Conservation (phyloP, 2,888 invertebrate species). For the Standfussiana lucernea region DNA sequence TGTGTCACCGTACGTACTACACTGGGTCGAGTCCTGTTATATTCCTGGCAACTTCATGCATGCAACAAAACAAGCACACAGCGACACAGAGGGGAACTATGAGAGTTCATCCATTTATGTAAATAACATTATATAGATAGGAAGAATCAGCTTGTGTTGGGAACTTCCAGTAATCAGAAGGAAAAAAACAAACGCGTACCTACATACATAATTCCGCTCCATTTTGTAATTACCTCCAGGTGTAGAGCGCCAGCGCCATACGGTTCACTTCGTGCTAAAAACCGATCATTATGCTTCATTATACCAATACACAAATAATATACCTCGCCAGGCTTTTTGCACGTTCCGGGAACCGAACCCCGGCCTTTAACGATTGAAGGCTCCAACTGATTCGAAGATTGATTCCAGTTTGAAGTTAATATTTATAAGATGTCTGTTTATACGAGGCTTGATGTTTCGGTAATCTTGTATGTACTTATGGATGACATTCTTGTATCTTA, state of each 20-base stretch:
- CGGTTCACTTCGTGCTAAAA: constrained; percentile 46
- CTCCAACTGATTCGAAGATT: constrained; percentile 47
- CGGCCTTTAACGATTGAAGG: constrained; percentile 29
- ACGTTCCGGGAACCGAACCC: constrained; percentile 63
- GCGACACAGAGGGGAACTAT: no score
- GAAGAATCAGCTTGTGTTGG: no score
- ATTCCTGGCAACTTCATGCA: background rate
- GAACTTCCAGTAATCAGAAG: no score
- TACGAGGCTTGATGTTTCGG: constrained; percentile 30
- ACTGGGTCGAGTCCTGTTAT: background rate
- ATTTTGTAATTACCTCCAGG: constrained; percentile 41
- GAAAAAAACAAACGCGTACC: constrained; percentile 9
- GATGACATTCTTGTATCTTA: constrained; percentile 6
- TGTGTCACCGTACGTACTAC: background rate
- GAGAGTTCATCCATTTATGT: no score
- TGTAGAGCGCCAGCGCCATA: constrained; percentile 46
- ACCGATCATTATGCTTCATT: constrained; percentile 59
- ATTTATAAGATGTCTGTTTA: constrained; percentile 40
- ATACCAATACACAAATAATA: constrained; percentile 46
- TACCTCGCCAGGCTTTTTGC: constrained; percentile 53
- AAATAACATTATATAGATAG: no score
- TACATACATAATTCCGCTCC: constrained; percentile 8
- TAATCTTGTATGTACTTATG: constrained; percentile 27
- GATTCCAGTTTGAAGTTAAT: constrained; percentile 56
- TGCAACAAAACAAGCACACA: background rate